A percentile compares a stretch with the other conserved stretches of the same genome.
Evolutionary conservation across 2,797 vertebrate species (phyloP).

Genomic region (Leontopithecus rosalia): DNA sequence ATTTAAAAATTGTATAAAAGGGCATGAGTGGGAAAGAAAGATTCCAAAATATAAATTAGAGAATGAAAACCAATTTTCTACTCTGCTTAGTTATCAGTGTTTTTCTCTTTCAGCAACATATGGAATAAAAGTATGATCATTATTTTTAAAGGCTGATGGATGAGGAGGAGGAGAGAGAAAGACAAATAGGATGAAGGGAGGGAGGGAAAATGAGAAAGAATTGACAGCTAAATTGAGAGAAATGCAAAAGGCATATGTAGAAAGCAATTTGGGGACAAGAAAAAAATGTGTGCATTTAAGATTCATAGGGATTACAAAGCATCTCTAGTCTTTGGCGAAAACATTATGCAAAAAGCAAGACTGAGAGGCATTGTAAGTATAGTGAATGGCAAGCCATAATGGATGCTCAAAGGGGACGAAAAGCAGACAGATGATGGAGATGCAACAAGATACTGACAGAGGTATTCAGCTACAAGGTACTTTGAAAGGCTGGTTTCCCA

Average conservation of each 20-base stretch:
- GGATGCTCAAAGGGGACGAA: background rate
- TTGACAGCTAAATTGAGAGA: background rate
- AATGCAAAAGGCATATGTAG: constrained; percentile 45
- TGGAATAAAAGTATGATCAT: background rate
- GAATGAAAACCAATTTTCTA: constrained; percentile 62
- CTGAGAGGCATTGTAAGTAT: background rate
- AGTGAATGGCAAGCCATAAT: background rate
- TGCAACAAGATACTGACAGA: background rate
- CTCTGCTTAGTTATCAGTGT: constrained; percentile 44
- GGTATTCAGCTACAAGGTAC: accelerated
- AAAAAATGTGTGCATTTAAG: background rate
- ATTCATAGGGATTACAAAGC: background rate
- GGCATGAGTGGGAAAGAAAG: constrained; percentile 48
- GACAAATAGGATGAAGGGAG: too few relatives aligned
- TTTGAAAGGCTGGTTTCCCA: background rate
- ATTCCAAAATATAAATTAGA: constrained; percentile 59
- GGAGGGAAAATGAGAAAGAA: background rate
- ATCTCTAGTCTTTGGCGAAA: background rate
- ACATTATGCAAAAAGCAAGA: background rate
- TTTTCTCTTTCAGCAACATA: constrained; percentile 68
- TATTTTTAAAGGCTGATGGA: background rate
- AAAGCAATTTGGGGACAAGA: constrained; percentile 55
- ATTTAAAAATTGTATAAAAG: constrained; percentile 4
- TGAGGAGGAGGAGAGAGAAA: background rate
- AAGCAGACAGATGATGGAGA: background rate